Conservation (phyloP, 2,888 invertebrate species). For the Athalia rosae region DNA sequence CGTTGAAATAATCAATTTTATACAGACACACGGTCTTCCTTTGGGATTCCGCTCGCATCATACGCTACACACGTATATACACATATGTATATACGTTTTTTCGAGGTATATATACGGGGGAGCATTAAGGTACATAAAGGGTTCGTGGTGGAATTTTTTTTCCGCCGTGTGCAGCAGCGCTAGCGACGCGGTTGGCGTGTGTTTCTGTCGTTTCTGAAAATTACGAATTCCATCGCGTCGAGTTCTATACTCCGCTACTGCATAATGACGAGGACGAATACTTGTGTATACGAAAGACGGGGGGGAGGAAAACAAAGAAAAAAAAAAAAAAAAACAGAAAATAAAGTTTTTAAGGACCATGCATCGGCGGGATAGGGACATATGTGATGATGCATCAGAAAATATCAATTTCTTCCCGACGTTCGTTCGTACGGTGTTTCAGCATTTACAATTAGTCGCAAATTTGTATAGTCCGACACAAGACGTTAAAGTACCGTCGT, state of each 20-base stretch:
- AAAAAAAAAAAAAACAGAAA: constrained; percentile 25
- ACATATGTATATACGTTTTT: not conserved
- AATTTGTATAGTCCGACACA: too few relatives aligned
- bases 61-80: not conserved
- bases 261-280: constrained; percentile 3
- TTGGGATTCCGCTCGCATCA: not conserved
- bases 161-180: not conserved
- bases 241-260: not conserved
- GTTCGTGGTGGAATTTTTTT: constrained; percentile 13
- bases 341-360: too few relatives aligned
- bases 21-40: too few relatives aligned
- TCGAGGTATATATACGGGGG: not conserved
- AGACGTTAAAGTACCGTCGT: too few relatives aligned
- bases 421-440: too few relatives aligned
- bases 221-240: constrained; percentile 52
- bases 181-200: constrained; percentile 49
- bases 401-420: too few relatives aligned
- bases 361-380: too few relatives aligned
- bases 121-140: not conserved
- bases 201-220: constrained; percentile 55
- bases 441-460: too few relatives aligned
- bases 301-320: constrained; percentile 44
- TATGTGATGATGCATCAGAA: too few relatives aligned
- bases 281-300: constrained; percentile 9
- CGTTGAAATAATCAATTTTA: too few relatives aligned